Percentiles rank a stretch among this genome's conserved stretches.
Evolutionary conservation across 2,797 vertebrate species (phyloP).

Genomic region (Esox masquinongy): DNA sequence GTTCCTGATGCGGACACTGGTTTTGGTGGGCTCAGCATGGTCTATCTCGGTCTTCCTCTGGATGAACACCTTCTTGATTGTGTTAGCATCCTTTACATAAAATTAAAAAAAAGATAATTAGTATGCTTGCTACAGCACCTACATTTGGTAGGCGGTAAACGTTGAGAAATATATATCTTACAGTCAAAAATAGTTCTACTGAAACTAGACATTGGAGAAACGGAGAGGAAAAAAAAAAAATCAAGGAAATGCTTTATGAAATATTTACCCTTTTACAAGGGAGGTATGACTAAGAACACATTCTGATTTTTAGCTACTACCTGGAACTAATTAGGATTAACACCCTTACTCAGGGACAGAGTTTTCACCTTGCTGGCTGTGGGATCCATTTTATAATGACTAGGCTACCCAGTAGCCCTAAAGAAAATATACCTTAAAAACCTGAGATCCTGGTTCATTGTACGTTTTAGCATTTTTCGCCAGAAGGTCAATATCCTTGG

Average conservation of each 20-base stretch:
- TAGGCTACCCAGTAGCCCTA: too few relatives aligned
- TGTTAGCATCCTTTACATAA: constrained; percentile 90
- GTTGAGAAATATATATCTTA: background rate
- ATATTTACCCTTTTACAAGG: background rate
- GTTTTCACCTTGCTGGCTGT: too few relatives aligned
- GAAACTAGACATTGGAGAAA: background rate
- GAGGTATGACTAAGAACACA: too few relatives aligned
- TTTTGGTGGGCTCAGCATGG: constrained; percentile 91
- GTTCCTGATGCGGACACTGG: constrained; percentile 97
- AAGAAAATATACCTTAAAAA: constrained; percentile 87
- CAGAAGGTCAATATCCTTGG: constrained; percentile 95
- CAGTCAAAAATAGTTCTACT: background rate
- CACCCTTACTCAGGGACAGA: too few relatives aligned
- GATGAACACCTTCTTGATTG: constrained; percentile 96
- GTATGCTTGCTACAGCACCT: background rate
- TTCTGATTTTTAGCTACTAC: too few relatives aligned
- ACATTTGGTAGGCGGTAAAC: background rate
- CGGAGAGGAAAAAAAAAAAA: background rate
- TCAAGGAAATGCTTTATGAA: background rate
- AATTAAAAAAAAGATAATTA: background rate
- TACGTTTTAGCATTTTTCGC: constrained; percentile 99
- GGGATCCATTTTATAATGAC: too few relatives aligned
- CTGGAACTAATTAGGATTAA: too few relatives aligned
- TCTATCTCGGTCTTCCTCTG: constrained; percentile 96
- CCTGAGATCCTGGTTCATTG: constrained; percentile 98